Base-by-base conservation (phyloP, 1,140 invertebrate genomes). In the Venturia canescens region DNA sequence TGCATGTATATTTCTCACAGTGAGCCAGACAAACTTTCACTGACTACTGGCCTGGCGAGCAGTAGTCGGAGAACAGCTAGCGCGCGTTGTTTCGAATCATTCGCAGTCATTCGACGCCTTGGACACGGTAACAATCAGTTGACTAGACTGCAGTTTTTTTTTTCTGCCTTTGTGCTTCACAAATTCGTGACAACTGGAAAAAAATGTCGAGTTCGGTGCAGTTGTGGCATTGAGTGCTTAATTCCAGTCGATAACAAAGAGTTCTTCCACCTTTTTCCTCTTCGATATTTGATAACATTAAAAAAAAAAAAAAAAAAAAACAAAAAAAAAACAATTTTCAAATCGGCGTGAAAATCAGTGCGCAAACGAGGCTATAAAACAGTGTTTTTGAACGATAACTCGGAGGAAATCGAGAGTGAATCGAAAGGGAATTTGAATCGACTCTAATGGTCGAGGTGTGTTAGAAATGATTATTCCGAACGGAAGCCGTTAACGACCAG, bases 61-160 rank as follows among this genome's bases (percentile, higher is more conserved):
- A 48, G 63, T 81, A 50, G 44, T 48, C 3, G n/a, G 48, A 31
- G 66, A 34, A 31, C 34, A 31, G 66, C 71, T 57, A 77, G 78
- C 82, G 50, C 83, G 85, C 82, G 85, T 84, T 83, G 86, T 87
- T 88, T 87, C 88, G 83, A 89, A 84, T 88, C 87, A 89, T 90
- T 90, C 88, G 85, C 90, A 90, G 90, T 90, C 88, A 89, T 88
- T 88, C 86, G 86, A 84, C 83, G 86, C 84, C 86, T 86, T 84
- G 83, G 84, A 85, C 79, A 85, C 84, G 84, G 44, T 53, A 38
- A 57, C 15, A 44, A 23, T 23, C 69, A 3, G 4, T 53, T 31
- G n/a, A 26, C 5, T 53, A 1, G 31, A 27, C 26, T 4, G 0
- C 3, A 29, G 23, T 31, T 18, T 53, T 29, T 57, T 57, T 74